Evolutionary conservation across 2,888 invertebrate species (phyloP), one percentile per base, ranked within the genome.

Genomic region (Coelopa pilipes): DNA sequence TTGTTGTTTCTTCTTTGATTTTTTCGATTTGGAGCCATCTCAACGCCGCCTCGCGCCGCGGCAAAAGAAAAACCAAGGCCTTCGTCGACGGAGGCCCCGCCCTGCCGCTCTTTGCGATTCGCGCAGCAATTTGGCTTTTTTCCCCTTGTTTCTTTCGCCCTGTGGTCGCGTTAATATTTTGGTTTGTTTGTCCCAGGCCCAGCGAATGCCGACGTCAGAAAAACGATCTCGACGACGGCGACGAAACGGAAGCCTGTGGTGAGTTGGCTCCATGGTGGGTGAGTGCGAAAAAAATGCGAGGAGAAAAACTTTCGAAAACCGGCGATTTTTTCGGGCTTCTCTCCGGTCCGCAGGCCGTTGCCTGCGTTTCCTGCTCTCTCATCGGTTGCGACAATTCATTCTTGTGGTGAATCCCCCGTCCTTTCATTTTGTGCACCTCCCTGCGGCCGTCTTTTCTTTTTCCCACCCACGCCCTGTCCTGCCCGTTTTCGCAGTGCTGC

Each of bases 401-500:
- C 45, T 57, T 69, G 69, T 47, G 59, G 57, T 59, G 69, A 47
- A n/a, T 68, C n/a, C 55, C 55, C 55, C n/a, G 9, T 34, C 9
- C n/a, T 13, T 34, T 69, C 17, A 7, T 53, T 59, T 21, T 59
- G 24, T 59, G 19, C 24, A 21, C 57, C 24, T 21, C 57, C 34
- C 34, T 34, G 4, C 34, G 7, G 2, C 34, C 34, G 2, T 34
- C 34, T 34, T 7, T 34, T 15, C 10, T 21, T 21, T 21, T 10
- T 60, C 24, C 1, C 9, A 24, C 7, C 15, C 24, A 24, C 24
- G 2, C 7, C 24, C 34, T 49, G 21, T 17, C 49, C 7, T 21
- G 47, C 10, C 9, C 50, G 60, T 70, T 72, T 59, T 66, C 72
- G 55, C 55, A 65, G 65, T 71, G 71, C 55, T 65, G 46, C 71